Conservation (phyloP, 2,113 vertebrate genomes). For the Dendropsophus ebraccatus region DNA sequence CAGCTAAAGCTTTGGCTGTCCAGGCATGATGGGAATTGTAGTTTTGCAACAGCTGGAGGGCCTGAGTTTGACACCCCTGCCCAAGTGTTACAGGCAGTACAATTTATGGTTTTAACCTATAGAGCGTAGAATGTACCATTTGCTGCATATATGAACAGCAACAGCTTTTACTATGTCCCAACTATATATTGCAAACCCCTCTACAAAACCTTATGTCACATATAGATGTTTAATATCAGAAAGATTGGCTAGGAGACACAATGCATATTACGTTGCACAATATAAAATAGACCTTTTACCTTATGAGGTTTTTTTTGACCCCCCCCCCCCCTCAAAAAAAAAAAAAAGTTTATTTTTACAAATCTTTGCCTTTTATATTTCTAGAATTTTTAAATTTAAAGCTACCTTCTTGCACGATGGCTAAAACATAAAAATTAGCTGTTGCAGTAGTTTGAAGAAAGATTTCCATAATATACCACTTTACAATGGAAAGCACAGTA, state of each 20-base stretch:
- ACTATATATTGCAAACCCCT: not conserved
- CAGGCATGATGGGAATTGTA: no score
- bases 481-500: constrained; percentile 62
- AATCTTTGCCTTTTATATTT: constrained; percentile 21
- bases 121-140: not conserved
- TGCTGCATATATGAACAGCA: not conserved
- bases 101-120: not conserved
- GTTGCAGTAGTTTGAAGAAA: not conserved
- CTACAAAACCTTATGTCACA: not conserved
- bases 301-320: no score
- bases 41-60: no score
- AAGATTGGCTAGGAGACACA: not conserved
- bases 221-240: not conserved
- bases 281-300: not conserved
- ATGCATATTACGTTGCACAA: constrained; percentile 3
- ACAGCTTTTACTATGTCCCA: not conserved
- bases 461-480: constrained; percentile 25
- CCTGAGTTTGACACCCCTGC: no score
- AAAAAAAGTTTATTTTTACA: constrained; percentile 17
- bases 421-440: not conserved
- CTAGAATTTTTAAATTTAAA: not conserved
- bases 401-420: not conserved
- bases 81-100: not conserved
- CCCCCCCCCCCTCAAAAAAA: not conserved
- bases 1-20: no score